Evolutionary conservation across 2,888 invertebrate species (phyloP), one percentile per base, ranked within the genome.

Genomic region (Drosophila lacicola): DNA sequence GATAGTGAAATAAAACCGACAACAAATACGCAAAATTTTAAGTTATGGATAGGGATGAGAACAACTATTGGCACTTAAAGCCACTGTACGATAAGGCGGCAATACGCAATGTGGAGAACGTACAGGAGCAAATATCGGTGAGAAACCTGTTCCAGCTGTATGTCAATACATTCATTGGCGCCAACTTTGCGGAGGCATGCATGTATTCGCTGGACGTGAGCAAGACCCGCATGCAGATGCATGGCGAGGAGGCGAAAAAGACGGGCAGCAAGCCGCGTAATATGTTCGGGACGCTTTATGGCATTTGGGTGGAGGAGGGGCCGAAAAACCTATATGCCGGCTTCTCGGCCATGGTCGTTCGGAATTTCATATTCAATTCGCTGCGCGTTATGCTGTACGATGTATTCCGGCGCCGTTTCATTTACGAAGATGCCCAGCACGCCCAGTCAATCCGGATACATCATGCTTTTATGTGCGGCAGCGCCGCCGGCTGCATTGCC

Each of bases 331-430:
- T 81, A 0, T 83, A 78, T 8, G 51, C 70, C 3, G 87, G 87
- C 5, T 73, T 84, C 17, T 71, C 85, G 9, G 44, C 82, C 0
- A 71, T 84, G 84, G 42, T 84, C 0, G 5, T 71, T 0, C 71
- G 84, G 0, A 80, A 70, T 39, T 58, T 87, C 11, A 50, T 84
- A 2, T 87, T 87, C 42, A 84, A 84, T 25, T 80, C 80, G 5
- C 4, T 68, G 6, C 82, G 87, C 0, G 71, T 87, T 0, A 69
- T 75, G 44, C 44, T 82, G 0, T 84, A 84, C 51, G 87, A 87
- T 46, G 3, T 70, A 1, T 57, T 84, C 3, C 80, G 87, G 0
- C 75, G 76, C 0, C 41, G 37, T 0, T 70, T 60, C 2, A 41
- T 68, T 1, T 57, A 60, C 17, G 19, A 8, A 0, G 72, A 82